These are phyloP conservation scores for Cossypha niveicapilla DNA, from an alignment of 2,797 vertebrate genomes.

Conservation along the genomic window DNA sequence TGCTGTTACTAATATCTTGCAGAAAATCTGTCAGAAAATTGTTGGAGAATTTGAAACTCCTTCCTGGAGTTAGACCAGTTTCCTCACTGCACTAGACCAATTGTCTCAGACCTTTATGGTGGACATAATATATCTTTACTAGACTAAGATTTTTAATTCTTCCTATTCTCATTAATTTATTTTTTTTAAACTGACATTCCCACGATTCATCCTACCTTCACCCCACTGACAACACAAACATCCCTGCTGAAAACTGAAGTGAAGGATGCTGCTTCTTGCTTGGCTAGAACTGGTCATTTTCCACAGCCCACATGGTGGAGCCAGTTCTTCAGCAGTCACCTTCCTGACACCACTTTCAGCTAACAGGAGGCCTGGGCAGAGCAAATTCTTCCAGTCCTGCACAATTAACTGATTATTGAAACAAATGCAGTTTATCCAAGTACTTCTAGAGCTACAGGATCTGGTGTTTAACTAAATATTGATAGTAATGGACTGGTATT, in stretches of 20 bases:
- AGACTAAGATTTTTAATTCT: not conserved
- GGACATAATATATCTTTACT: not conserved
- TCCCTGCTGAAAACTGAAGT: not conserved
- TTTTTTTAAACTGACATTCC: not conserved
- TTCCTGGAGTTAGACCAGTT: not conserved
- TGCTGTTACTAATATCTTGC: not conserved
- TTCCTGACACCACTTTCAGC: not conserved
- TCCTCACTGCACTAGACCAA: accelerated
- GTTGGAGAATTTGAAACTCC: not conserved
- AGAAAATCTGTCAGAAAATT: not conserved
- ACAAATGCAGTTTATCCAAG: not conserved
- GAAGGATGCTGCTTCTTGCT: not conserved
- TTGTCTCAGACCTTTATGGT: not conserved
- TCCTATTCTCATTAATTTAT: not conserved
- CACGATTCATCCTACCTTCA: not conserved
- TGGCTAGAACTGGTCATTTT: not conserved
- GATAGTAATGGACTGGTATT: not conserved
- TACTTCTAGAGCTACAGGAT: not conserved
- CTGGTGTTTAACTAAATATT: not conserved
- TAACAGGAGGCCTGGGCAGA: not conserved
- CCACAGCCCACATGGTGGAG: slow-evolving; percentile 22
- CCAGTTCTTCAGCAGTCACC: not conserved
- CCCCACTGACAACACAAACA: not conserved
- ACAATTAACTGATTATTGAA: not conserved
- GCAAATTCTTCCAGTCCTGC: not conserved